Evolutionary conservation across 2,113 vertebrate species (phyloP).

Genomic region (Oreocharis arfaki): DNA sequence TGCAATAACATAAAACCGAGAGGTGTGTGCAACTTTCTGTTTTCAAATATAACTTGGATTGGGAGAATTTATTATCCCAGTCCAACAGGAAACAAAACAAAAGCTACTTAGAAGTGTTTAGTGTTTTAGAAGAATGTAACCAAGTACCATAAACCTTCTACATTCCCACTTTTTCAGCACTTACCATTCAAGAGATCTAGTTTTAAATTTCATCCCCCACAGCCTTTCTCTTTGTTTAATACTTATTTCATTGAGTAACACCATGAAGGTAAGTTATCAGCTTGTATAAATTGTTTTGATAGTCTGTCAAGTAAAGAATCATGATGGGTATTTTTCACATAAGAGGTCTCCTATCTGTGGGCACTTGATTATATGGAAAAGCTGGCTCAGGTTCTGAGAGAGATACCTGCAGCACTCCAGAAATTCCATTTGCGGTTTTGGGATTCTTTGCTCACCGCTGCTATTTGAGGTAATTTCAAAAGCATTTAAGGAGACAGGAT

Average conservation of each 20-base stretch:
- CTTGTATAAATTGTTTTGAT: background rate
- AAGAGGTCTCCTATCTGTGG: background rate
- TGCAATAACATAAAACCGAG: accelerated
- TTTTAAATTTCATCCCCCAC: background rate
- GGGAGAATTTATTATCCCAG: background rate
- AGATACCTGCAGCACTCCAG: background rate
- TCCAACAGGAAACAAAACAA: background rate
- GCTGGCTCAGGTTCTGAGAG: background rate
- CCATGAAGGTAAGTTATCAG: background rate
- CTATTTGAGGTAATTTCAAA: background rate
- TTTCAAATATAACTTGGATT: background rate
- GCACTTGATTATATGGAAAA: background rate
- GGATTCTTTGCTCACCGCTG: background rate
- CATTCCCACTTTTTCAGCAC: background rate
- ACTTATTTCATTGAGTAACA: background rate
- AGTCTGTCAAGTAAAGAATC: background rate
- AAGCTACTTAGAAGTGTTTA: background rate
- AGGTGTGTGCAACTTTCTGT: background rate
- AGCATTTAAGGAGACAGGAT: background rate
- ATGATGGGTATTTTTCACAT: background rate
- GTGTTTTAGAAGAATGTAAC: background rate
- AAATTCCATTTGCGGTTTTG: background rate
- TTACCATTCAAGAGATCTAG: background rate
- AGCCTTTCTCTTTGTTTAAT: background rate
- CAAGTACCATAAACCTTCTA: background rate